phyloP scores from a whole-genome alignment of 2,113 vertebrate species.

The Burhinus bistriatus region DNA sequence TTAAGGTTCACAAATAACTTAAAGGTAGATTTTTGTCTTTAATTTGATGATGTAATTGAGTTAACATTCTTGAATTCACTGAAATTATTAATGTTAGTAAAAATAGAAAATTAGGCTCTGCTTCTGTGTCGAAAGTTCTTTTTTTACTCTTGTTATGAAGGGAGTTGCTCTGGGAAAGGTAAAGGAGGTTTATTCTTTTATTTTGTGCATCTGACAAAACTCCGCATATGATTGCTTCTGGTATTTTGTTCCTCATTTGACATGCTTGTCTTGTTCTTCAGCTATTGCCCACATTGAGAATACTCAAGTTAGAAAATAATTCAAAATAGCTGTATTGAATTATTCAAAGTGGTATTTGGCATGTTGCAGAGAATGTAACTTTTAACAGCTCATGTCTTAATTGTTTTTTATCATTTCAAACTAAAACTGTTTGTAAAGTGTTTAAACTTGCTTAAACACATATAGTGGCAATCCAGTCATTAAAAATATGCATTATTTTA shows the following conservation, averaged over 20 bases:
- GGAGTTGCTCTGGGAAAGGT: not conserved
- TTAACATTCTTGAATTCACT: not conserved
- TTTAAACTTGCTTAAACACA: not conserved
- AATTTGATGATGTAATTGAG: not conserved
- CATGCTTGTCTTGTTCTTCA: not conserved
- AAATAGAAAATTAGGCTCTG: not conserved
- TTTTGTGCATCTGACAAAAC: not conserved
- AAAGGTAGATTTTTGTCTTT: not conserved
- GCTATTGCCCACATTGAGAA: not conserved
- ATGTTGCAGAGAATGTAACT: not conserved
- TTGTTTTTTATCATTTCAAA: not conserved
- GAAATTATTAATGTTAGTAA: not conserved
- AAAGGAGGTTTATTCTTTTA: not conserved
- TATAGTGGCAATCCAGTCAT: not conserved
- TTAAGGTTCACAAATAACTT: not conserved
- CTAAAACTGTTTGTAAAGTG: not conserved
- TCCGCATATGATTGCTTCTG: not conserved
- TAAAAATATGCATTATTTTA: not conserved
- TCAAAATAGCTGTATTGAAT: not conserved
- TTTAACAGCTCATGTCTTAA: not conserved
- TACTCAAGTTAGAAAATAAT: not conserved
- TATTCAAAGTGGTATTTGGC: not conserved
- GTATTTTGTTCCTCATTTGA: not conserved
- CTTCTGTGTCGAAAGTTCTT: not conserved
- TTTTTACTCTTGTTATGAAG: not conserved